Base-by-base conservation (phyloP, 2,888 invertebrate species). In the Saturnia japonica region DNA sequence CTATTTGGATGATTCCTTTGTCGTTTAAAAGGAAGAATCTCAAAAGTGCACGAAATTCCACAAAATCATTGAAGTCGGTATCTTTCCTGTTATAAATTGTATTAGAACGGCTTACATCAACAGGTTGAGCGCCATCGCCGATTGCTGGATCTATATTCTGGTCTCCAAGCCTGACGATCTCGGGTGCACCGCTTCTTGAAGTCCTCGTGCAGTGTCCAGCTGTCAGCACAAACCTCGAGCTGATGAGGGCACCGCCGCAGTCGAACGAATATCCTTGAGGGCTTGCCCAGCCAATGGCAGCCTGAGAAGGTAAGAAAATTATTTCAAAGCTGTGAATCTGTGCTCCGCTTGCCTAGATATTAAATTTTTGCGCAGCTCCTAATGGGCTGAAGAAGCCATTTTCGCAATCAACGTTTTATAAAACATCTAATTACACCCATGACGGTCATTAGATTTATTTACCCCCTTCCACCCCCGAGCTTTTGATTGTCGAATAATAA, bases 181-280 rank as follows among this genome's bases (percentile, higher is more conserved):
- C 88, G 0, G 95, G 95, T 19, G 77, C 78, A 0, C 91, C 91
- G 28, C 82, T 72, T 25, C 25, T 57, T 25, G 25, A 25, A 57
- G 25, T 1, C 19, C 4, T 71, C 22, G 73, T 71, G 22, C 74
- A 80, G 74, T 90, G 95, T 82, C 96, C 96, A 0, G 96, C 96
- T 0, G 96, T 96, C 6, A 97, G 81, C 19, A 97, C 95, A 84
- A 94, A 96, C 34, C 88, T 88, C 3, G 95, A 93, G 71, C 95
- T 95, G 73, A 97, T 95, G 19, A 97, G 88, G 19, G 95, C 94
- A 0, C 96, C 97, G 0, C 96, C 96, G 80, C 97, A 97, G 14
- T 81, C 78, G 94, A 95, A 95, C 0, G 80, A 76, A 73, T 94
- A 90, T 0, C 82, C 84, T 7, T 82, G 79, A 28, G 78, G 76